Evolutionary conservation across 1,140 invertebrate species (phyloP).

Genomic region (Papilio aristodemus): DNA sequence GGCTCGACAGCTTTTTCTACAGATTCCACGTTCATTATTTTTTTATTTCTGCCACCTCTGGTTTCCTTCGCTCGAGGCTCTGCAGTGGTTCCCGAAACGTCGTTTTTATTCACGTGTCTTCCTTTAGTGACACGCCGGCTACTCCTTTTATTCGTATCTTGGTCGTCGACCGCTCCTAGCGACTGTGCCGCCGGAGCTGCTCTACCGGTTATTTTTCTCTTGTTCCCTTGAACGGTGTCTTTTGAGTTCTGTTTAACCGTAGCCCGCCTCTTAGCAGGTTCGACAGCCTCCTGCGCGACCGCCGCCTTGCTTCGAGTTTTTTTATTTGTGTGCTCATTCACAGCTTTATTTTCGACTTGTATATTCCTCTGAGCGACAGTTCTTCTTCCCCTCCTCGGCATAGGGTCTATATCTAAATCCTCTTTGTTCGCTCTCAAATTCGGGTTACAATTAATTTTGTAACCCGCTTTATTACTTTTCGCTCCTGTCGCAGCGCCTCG

Average conservation of each 20-base stretch:
- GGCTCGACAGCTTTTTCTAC: background rate
- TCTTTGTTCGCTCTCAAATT: background rate
- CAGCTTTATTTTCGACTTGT: conserved; percentile 1
- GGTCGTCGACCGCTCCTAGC: background rate
- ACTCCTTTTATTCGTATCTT: background rate
- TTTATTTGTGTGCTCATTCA: background rate
- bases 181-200: background rate
- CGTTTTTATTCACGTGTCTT: background rate
- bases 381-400: conserved; percentile 36
- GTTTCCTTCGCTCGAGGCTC: background rate
- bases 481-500: background rate
- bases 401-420: conserved; percentile 11
- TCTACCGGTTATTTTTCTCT: background rate
- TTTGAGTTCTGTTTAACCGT: background rate
- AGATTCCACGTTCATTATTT: background rate
- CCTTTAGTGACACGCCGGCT: background rate
- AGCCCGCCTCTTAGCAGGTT: background rate
- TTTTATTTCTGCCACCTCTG: background rate
- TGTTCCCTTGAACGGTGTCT: background rate
- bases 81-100: background rate
- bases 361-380: background rate
- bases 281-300: background rate
- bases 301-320: background rate
- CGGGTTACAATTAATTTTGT: background rate
- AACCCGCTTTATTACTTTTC: background rate